These are phyloP conservation scores for Cladopsammia gracilis DNA, from an alignment of 64 coral and sea anemone genomes.

Conservation along the genomic window DNA sequence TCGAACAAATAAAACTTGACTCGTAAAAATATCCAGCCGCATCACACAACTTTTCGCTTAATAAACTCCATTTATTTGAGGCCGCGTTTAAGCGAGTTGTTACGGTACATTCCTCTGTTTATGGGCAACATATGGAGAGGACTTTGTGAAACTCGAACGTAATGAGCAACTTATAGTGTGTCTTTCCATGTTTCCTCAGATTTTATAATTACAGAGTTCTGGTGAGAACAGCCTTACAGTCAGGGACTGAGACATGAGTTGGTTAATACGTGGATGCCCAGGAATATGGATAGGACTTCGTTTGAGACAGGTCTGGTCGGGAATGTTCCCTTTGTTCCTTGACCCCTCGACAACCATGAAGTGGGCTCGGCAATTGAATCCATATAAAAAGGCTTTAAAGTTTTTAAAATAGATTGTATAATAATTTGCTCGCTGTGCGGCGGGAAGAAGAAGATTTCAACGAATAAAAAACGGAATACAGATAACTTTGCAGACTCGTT, in stretches of 20 bases:
- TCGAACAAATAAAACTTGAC: too few species aligned
- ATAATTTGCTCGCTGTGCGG: not conserved
- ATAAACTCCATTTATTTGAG: too few species aligned
- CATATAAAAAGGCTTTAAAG: not conserved
- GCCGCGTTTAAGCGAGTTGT: too few species aligned
- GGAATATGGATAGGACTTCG: not conserved
- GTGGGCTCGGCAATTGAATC: not conserved
- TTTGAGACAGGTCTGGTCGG: not conserved
- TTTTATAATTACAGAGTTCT: not conserved
- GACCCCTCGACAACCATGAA: not conserved
- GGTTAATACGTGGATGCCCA: not conserved
- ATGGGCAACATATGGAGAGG: too few species aligned
- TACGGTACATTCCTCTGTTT: too few species aligned
- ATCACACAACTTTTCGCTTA: too few species aligned
- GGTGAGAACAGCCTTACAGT: not conserved
- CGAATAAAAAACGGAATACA: not conserved
- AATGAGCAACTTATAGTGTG: not conserved
- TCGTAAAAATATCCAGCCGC: too few species aligned
- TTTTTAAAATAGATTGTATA: slow-evolving; percentile 16
- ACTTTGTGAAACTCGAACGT: too few species aligned
- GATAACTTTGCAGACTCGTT: not conserved
- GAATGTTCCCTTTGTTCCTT: too few species aligned
- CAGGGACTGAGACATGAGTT: not conserved
- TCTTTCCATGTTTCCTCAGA: not conserved
- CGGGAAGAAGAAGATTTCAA: not conserved